Base-by-base conservation (phyloP, 2,797 vertebrate species). In the Lithobates pipiens region DNA sequence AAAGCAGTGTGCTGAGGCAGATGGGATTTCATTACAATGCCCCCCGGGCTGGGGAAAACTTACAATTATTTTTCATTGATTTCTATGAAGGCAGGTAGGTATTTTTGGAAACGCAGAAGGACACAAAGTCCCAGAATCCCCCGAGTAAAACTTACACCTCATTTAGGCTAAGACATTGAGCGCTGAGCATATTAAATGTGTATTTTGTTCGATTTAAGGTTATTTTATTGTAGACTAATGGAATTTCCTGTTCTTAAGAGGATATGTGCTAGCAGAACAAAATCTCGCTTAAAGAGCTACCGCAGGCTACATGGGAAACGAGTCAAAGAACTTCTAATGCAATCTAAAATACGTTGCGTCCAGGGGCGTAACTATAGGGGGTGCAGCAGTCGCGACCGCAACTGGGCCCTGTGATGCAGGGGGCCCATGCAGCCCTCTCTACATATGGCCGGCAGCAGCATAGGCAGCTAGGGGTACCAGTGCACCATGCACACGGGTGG, bases 1-100 rank as follows among this genome's bases (percentile, higher is more conserved):
- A 23, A 34, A 75, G 16, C 54, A 11, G 3, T 34, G 29, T 50
- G 44, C 65, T 80, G 25, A 16, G 18, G 42, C 36, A 16, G 36
- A 67, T 67, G 25, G 11, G 39, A 80, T 80, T 21, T 80, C 77
- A 50, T 13, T 23, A 54, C 23, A 39, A 80, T 70, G 36, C 18
- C 44, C 65, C 27, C 25, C 25, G 13, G 36, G 63, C 63, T 29
- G 10, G 18, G 27, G 36, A 32, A 13, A 68, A 21, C 3, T 46
- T 23, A 21, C 21, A 34, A 70, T 70, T 54, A 69, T 34, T 80
- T 69, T 50, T 36, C 27, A 67, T 78, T 34, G 42, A 67, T n/a
- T 44, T 16, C 21, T 39, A 42, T 46, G 13, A 10, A 63, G 54
- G 8, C n/a, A 78, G 50, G 50, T 61, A 57, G 34, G 76, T n/a